Evolutionary conservation across 2,113 vertebrate species (phyloP), one percentile per base, ranked within the genome.

Genomic region (Phalacrocorax brasilianus): DNA sequence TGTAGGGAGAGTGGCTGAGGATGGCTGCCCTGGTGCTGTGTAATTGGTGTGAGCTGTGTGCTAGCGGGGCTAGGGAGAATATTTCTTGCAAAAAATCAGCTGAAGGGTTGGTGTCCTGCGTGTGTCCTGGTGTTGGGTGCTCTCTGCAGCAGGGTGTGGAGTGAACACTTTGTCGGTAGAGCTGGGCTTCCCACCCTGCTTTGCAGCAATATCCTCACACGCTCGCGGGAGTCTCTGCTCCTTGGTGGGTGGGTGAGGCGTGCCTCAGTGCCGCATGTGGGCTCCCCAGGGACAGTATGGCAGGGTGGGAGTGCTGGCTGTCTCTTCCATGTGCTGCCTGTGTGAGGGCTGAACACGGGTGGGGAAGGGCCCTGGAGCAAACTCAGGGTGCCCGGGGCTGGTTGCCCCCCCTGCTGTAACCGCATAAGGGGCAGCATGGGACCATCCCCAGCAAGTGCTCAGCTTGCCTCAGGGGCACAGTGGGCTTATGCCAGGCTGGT

Each of bases 21-120:
- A 0, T 11, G 67, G n/a, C 8, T 44, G 68, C 7, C 26, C 16
- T 32, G 56, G 2, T 14, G 58, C 66, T 45, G 52, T 17, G 27
- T 1, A 1, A 8, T 4, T 0, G 33, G 35, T 73, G 33, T 0
- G 8, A 42, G 52, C 53, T 13, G 16, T 14, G 24, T 19, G 53
- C 33, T 42, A 3, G 24, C 53, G 42, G 24, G 21, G 61, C 18
- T 44, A 47, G 45, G 45, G 5, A 27, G 30, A 32, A 22, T 20
- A 5, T 50, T 24, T 42, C 56, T 33, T 0, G 14, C 18, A 18
- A 20, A 47, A 47, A 47, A 47, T 8, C 8, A 1, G 27, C 47
- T 7, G 30, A 8, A 47, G 45, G 45, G 11, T 6, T 53, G 23
- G 6, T 20, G 6, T 8, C 50, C 12, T 18, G 11, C 1, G 0